These are phyloP conservation scores for Lipotes vexillifer DNA, from an alignment of 2,113 vertebrate genomes.

Conservation along the genomic window DNA sequence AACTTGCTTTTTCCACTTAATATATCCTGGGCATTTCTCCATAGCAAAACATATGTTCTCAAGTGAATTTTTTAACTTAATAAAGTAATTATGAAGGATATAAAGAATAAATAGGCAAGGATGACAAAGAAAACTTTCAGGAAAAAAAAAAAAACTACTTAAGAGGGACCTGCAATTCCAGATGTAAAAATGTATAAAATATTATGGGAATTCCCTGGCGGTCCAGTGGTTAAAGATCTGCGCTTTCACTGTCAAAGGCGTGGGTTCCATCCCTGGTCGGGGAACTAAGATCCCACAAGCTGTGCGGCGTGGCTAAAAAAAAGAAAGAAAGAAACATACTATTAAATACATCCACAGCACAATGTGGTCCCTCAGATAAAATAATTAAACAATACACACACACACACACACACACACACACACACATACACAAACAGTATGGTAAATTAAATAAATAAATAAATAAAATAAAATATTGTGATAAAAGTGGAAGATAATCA, in stretches of 20 bases:
- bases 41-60: conserved; percentile 59
- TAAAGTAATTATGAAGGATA: conserved; percentile 43
- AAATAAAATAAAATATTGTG: not conserved
- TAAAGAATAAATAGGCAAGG: conserved; percentile 28
- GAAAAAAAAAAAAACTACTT: not conserved
- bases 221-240: not conserved
- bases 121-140: conserved; percentile 17
- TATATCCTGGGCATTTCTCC: conserved; percentile 65
- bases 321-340: not conserved
- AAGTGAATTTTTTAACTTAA: conserved; percentile 52
- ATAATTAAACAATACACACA: not conserved
- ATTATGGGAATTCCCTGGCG: not conserved
- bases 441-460: not conserved
- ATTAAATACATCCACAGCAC: not conserved
- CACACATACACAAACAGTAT: not conserved
- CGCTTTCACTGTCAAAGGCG: not conserved
- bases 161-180: not conserved
- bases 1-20: conserved; percentile 52
- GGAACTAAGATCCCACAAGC: not conserved
- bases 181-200: not conserved
- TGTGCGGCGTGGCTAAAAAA: not conserved
- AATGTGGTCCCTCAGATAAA: not conserved
- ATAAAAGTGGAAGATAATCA: not conserved
- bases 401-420: not conserved
- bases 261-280: not conserved